Base-by-base conservation (phyloP, 30 jellyfish, hydroid and myxozoan species). In the Aurelia aurita region DNA sequence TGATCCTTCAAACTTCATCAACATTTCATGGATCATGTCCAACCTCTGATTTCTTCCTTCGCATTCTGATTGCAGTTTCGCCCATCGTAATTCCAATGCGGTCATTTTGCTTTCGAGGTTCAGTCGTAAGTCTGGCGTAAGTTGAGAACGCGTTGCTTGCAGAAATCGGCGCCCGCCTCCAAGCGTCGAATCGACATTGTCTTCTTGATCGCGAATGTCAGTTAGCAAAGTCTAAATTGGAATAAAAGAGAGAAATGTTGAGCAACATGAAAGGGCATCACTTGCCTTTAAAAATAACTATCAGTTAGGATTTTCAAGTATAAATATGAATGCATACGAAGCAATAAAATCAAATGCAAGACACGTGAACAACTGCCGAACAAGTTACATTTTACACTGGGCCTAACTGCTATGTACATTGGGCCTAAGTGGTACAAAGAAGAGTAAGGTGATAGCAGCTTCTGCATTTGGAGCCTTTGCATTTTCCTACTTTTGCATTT, bases 51-150 rank as follows among this genome's bases (percentile, higher is more conserved):
- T 94, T 15, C 99, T 72, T 8, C 96, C 94, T 47, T 94, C 99
- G 88, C 99, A 94, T 59, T 94, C 99, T 70, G 98, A 88, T 61
- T 94, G 99, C 82, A 94, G 88, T 62, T 94, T 94, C 32, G 97
- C 96, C 99, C 99, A 94, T 34, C 96, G 95, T 58, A 94, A 34
- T 67, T 94, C 97, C 69, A 94, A 72, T 32, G 99, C 86, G 45
- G 97, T 68, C 83, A 94, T 67, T 39, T 87, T 87, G 47, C 88
- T 85, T 49, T 94, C 96, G 63, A 94, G 93, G 28, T 72, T 69
- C 53, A 69, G 58, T 18, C 99, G 94, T 62, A 83, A 67, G 23
- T 88, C 96, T 3, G 94, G 94, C 60, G 91, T 47, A 44, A 87
- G 91, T 20, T 70, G 53, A n/a, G 87, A 29, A 22, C 97, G 94